Percentiles rank a stretch among this genome's conserved stretches.
These are phyloP conservation scores for Acronicta alni DNA, from an alignment of 2,888 invertebrate genomes.

Conservation along the genomic window DNA sequence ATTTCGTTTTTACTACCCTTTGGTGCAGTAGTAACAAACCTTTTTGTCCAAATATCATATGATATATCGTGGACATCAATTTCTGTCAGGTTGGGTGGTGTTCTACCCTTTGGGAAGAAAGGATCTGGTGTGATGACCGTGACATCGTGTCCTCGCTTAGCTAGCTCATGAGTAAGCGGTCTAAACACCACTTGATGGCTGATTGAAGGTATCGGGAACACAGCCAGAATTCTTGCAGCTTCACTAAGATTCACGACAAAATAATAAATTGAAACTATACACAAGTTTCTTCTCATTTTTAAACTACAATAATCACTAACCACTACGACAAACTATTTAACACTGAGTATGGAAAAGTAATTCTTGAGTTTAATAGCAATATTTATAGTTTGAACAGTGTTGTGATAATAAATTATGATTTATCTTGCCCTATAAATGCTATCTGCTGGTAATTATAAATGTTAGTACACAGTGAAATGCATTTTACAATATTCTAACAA, in stretches of 20 bases:
- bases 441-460: not conserved
- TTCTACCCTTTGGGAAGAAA: constrained; percentile 60
- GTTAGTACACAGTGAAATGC: no score
- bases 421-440: not conserved
- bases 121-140: constrained; percentile 79
- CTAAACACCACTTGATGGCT: constrained; percentile 83
- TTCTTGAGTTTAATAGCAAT: not conserved
- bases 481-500: no score
- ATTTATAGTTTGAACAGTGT: not conserved
- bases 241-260: constrained; percentile 26
- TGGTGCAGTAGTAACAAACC: constrained; percentile 24
- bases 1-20: constrained; percentile 39
- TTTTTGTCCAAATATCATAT: constrained; percentile 54
- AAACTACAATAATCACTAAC: not conserved
- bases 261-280: constrained; percentile 3
- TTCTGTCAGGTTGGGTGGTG: constrained; percentile 75
- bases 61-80: constrained; percentile 73
- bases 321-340: not conserved
- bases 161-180: constrained; percentile 74
- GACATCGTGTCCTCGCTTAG: constrained; percentile 80
- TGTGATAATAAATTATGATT: not conserved
- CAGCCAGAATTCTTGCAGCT: constrained; percentile 55
- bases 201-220: constrained; percentile 76
- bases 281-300: constrained; percentile 16
- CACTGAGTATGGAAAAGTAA: not conserved